Evolutionary conservation across 2,113 vertebrate genomes (phyloP), one percentile per base, ranked within the genome.

Genomic region (Erpornis zantholeuca): DNA sequence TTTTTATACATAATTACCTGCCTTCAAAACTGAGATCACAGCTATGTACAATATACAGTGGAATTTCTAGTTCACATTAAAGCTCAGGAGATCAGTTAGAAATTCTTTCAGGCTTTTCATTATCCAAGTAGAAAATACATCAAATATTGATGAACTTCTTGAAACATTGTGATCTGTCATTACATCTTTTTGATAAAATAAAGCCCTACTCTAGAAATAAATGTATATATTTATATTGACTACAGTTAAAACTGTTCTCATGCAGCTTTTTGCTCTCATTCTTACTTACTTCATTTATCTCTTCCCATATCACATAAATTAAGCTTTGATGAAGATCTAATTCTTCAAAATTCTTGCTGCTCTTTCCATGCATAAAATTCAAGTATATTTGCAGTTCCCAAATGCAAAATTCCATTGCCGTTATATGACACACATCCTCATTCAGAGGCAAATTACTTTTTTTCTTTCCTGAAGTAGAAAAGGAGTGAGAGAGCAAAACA

Each of bases 1-100:
- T 12, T 31, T 59, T 64, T 71, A 69, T 35, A 40, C 22, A 17
- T 40, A 66, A 65, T 75, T 85, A 57, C 10, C n/a, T 83, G 57
- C 31, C 66, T 60, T 95, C 47, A 76, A 88, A 96, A 85, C 36
- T 86, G 71, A 72, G 27, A 31, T 90, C 47, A 73, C 54, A 63
- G 52, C 42, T 91, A 68, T 47, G 56, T 47, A 65, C 54, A 78
- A n/a, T 14, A 56, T 65, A 65, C 1, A 15, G 20, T 11, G 12
- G 31, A 64, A 78, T 75, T 68, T 73, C 40, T 75, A 50, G 11
- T 50, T 94, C 10, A 2, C 35, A 80, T 90, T 73, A 61, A 93
- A 90, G 19, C 36, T 91, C 47, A 64, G 49, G 53, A 78, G 78
- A 47, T 86, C 33, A 94, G 42, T 63, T 83, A 40, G 44, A 73